Evolutionary conservation across 2,797 vertebrate genomes (phyloP).

Genomic region (Sphenopsis melanotis): DNA sequence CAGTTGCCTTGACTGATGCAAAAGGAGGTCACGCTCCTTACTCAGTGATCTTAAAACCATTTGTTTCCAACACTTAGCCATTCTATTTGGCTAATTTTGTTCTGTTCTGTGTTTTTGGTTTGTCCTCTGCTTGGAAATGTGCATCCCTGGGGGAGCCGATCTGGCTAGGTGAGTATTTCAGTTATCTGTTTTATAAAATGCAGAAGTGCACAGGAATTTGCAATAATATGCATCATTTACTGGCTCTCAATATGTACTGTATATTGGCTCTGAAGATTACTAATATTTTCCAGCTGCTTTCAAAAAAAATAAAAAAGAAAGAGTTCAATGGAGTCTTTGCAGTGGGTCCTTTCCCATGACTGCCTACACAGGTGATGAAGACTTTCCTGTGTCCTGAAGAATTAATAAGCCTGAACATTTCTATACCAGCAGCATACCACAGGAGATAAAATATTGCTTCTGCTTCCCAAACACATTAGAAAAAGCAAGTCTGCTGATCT

Average conservation of each 20-base stretch:
- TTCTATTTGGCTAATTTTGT: background rate
- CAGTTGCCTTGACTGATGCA: slow-evolving; percentile 64
- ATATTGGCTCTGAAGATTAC: slow-evolving; percentile 44
- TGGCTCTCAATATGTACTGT: slow-evolving; percentile 35
- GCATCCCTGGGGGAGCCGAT: background rate
- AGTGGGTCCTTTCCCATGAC: slow-evolving; percentile 47
- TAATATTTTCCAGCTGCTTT: slow-evolving; percentile 61
- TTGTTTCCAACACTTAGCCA: slow-evolving; percentile 18
- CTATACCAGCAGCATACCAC: slow-evolving; percentile 37
- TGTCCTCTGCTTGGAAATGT: slow-evolving; percentile 22
- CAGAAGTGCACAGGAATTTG: slow-evolving; percentile 56
- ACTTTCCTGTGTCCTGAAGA: slow-evolving; percentile 51
- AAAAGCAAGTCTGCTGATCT: slow-evolving; percentile 60
- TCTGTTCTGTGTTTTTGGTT: slow-evolving; percentile 25
- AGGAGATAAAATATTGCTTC: slow-evolving; percentile 56
- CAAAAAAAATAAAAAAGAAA: background rate
- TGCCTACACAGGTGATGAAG: slow-evolving; percentile 52
- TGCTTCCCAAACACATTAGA: slow-evolving; percentile 59
- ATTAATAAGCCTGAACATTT: slow-evolving; percentile 56
- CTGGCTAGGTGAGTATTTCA: slow-evolving; percentile 60
- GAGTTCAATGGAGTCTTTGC: slow-evolving; percentile 3
- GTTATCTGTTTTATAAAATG: slow-evolving; percentile 59
- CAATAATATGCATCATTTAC: slow-evolving; percentile 49
- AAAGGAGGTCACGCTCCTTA: slow-evolving; percentile 29
- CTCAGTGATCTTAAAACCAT: slow-evolving; percentile 18